A percentile compares a stretch with the other conserved stretches of the same genome.
phyloP scores from a whole-genome alignment of 2,113 vertebrate genomes.

The Scortum barcoo region DNA sequence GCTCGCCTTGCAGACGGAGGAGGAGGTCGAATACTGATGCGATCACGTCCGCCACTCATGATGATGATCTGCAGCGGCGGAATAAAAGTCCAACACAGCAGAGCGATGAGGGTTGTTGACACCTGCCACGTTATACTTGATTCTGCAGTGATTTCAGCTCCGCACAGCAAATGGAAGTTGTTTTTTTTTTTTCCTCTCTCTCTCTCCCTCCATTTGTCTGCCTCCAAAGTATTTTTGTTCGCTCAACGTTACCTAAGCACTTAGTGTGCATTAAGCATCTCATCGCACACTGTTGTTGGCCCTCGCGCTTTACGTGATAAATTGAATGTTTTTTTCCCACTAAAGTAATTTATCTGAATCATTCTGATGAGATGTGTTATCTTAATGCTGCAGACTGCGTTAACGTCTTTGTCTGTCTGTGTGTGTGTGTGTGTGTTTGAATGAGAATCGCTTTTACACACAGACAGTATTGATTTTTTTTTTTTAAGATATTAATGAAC shows the following conservation, averaged over 20 bases:
- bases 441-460: neutral
- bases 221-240: constrained; percentile 23
- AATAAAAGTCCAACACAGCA: neutral
- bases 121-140: neutral
- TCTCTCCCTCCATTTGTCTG: neutral
- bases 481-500: neutral
- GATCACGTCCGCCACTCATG: constrained; percentile 15
- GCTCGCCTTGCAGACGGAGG: constrained; percentile 40
- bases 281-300: constrained; percentile 1
- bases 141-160: neutral
- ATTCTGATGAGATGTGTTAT: constrained; percentile 32
- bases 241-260: constrained; percentile 28
- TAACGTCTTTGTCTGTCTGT: neutral
- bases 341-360: constrained; percentile 43
- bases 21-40: constrained; percentile 39
- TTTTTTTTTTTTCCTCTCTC: neutral
- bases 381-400: constrained; percentile 1
- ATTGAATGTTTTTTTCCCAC: constrained; percentile 6
- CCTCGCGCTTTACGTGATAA: neutral
- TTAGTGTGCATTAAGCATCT: constrained; percentile 48
- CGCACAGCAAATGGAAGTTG: neutral
- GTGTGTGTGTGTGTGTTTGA: neutral
- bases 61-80: constrained; percentile 12
- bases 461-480: too few species aligned
- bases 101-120: constrained; percentile 14